A percentile compares a stretch with the other conserved stretches of the same genome.
These are phyloP conservation scores for Conomelus anceps DNA, from an alignment of 2,888 invertebrate species.

Conservation along the genomic window DNA sequence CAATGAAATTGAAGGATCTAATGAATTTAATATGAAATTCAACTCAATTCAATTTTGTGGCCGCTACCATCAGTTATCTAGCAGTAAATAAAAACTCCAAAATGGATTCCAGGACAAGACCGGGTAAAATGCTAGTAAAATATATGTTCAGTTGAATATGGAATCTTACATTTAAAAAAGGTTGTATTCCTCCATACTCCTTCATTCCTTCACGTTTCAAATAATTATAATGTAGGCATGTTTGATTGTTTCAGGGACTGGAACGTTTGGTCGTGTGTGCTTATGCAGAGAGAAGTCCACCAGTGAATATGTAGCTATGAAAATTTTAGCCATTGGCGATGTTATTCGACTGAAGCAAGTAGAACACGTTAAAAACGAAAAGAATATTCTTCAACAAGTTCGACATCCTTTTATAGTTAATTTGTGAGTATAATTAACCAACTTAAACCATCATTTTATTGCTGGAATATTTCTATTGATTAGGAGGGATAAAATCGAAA, in stretches of 20 bases:
- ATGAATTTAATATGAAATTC: too few species aligned
- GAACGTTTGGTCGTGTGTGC: slow-evolving; percentile 93
- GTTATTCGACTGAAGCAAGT: slow-evolving; percentile 92
- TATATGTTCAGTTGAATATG: too few species aligned
- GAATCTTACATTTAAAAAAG: background rate
- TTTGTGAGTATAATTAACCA: slow-evolving; percentile 65
- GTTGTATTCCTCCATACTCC: background rate
- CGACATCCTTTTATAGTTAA: slow-evolving; percentile 95
- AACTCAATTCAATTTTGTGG: too few species aligned
- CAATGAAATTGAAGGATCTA: too few species aligned
- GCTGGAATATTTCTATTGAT: too few species aligned
- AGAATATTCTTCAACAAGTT: slow-evolving; percentile 82
- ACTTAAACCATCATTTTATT: too few species aligned
- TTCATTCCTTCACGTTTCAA: background rate
- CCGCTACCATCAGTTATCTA: too few species aligned
- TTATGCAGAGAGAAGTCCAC: slow-evolving; percentile 77
- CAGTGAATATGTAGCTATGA: slow-evolving; percentile 83
- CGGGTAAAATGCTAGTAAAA: too few species aligned
- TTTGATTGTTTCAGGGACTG: slow-evolving; percentile 62
- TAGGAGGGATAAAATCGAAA: too few species aligned
- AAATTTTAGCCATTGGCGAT: slow-evolving; percentile 87
- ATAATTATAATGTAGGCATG: background rate
- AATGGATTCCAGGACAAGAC: too few species aligned
- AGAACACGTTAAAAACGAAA: slow-evolving; percentile 96
- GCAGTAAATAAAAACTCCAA: too few species aligned